Evolutionary conservation across 2,797 vertebrate genomes (phyloP).

Genomic region (Gymnocypris eckloni): DNA sequence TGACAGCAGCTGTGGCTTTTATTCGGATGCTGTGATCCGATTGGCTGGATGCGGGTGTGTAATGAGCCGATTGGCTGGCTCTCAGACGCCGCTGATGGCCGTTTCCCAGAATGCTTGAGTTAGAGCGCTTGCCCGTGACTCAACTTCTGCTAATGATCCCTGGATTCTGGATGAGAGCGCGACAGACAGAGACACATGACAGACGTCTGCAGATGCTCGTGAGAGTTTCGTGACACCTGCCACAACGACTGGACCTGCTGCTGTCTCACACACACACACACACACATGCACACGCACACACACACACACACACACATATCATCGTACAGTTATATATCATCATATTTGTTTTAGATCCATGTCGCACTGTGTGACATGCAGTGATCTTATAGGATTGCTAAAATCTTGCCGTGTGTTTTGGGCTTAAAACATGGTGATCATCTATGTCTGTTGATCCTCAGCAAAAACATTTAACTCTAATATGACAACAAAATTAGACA

Average conservation of each 20-base stretch:
- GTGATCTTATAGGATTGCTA: too few species aligned
- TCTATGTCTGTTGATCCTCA: too few species aligned
- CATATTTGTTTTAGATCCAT: too few species aligned
- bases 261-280: neutral
- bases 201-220: neutral
- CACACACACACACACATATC: neutral
- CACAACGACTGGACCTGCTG: neutral
- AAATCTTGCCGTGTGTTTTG: too few species aligned
- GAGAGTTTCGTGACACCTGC: neutral
- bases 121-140: slow-evolving; percentile 46
- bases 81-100: slow-evolving; percentile 49
- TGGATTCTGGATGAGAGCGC: slow-evolving; percentile 10
- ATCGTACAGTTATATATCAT: too few species aligned
- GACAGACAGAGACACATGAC: neutral
- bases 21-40: slow-evolving; percentile 37
- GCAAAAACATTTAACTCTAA: too few species aligned
- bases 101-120: slow-evolving; percentile 50
- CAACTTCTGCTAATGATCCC: slow-evolving; percentile 49
- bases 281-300: neutral
- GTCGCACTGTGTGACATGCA: too few species aligned
- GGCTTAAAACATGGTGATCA: too few species aligned
- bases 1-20: slow-evolving; percentile 46
- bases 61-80: slow-evolving; percentile 51
- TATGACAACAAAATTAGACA: neutral
- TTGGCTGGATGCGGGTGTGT: slow-evolving; percentile 38